phyloP scores from a whole-genome alignment of 2,113 vertebrate genomes.

The Pseudorectes ferrugineus region DNA sequence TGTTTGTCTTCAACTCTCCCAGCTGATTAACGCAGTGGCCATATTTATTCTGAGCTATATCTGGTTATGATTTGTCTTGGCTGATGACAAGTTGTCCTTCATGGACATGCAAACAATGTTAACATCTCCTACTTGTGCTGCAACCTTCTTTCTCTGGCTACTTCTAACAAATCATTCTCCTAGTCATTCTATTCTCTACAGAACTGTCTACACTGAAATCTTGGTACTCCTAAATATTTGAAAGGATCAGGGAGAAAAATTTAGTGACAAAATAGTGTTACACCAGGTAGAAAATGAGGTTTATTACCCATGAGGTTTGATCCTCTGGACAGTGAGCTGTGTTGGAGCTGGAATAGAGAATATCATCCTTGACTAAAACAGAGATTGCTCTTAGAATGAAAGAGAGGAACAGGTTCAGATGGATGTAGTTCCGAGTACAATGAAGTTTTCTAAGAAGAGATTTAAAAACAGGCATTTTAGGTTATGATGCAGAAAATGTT shows the following conservation, averaged over 20 bases:
- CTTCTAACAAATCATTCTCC: background rate
- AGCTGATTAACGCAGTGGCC: background rate
- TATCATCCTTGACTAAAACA: conserved; percentile 85
- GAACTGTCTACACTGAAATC: background rate
- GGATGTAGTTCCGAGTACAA: conserved; percentile 93
- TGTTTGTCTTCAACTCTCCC: background rate
- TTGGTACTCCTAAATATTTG: background rate
- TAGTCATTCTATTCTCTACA: background rate
- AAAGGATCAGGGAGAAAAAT: background rate
- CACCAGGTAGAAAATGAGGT: background rate
- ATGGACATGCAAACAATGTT: background rate
- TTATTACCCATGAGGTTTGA: conserved; percentile 73
- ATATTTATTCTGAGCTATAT: background rate
- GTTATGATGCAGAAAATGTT: background rate
- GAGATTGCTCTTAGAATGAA: conserved; percentile 89
- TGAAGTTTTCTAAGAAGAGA: conserved; percentile 82
- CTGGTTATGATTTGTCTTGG: background rate
- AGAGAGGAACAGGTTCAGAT: conserved; percentile 92
- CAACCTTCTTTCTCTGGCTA: background rate
- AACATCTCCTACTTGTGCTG: background rate
- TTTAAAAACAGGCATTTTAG: background rate
- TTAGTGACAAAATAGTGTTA: background rate
- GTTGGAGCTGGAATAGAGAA: conserved; percentile 79
- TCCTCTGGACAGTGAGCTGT: conserved; percentile 70
- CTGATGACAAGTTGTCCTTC: background rate